Base-by-base conservation (phyloP, 2,113 vertebrate genomes). In the Clinocottus analis region DNA sequence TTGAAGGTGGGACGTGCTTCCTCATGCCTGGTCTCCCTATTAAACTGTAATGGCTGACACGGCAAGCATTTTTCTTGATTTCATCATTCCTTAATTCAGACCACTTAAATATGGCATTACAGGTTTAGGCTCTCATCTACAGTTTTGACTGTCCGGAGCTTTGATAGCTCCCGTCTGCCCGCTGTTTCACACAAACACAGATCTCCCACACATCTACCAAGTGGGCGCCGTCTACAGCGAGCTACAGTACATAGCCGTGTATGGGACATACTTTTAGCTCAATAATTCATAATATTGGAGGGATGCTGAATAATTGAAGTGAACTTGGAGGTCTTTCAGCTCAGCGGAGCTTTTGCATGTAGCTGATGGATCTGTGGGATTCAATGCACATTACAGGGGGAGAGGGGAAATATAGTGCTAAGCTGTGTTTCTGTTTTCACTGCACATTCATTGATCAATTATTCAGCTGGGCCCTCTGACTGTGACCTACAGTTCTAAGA, bases 251-350 rank as follows among this genome's bases (percentile, higher is more conserved):
- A 64, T 72, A 89, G 80, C 90, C 82, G 81, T 91, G 93, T 95
- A 94, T 79, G 86, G 92, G 95, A 95, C 95, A 95, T 94, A 95
- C 94, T 95, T 95, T 95, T 87, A 91, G 89, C 91, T 95, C 91
- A 95, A 95, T 95, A 94, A 95, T 95, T 95, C 90, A 95, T 95
- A 76, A 90, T 93, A 90, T 92, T 89, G 90, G 93, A 95, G 92
- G 93, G 92, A 94, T 95, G 91, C 87, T 95, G 93, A 95, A 95
- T 95, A 94, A 95, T 95, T 95, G 91, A 95, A 94, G 72, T 95
- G 93, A 95, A 95, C 93, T 95, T 94, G 95, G 94, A 95, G 91
- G 93, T 91, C 93, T 95, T 94, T 94, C 93, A 93, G 94, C 92
- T 92, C 92, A 88, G 91, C 82, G 81, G 89, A 93, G 94, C 92